Conservation (phyloP, 2,888 invertebrate genomes). For the Agrochola litura region DNA sequence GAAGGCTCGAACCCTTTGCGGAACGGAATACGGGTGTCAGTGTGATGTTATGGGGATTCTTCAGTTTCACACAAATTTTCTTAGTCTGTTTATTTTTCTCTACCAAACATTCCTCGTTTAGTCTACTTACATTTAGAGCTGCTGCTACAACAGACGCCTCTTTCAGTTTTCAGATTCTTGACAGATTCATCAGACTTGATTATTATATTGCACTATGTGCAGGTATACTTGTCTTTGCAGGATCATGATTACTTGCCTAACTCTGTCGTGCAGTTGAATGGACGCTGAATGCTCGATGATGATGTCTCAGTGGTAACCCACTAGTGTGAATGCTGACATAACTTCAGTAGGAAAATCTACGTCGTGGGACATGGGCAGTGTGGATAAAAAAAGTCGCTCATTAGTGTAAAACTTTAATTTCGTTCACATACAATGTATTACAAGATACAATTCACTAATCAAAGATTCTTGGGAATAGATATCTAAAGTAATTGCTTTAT, state of each 20-base stretch:
- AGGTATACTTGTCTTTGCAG: not conserved
- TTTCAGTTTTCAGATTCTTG: not conserved
- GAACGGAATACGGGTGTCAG: too few species aligned
- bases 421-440: slow-evolving; percentile 59
- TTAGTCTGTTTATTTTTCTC: not conserved
- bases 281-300: not conserved
- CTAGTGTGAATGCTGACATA: not conserved
- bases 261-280: not conserved
- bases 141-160: not conserved
- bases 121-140: not conserved
- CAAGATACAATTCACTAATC: slow-evolving; percentile 64
- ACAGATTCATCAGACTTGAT: not conserved
- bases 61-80: not conserved
- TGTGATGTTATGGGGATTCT: not conserved
- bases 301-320: not conserved
- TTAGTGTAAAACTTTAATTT: slow-evolving; percentile 70
- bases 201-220: not conserved
- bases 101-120: not conserved
- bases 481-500: slow-evolving; percentile 50
- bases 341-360: not conserved
- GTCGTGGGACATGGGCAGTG: not conserved
- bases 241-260: not conserved
- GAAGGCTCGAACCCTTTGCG: too few species aligned
- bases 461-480: slow-evolving; percentile 59
- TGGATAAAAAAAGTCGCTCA: slow-evolving; percentile 25